Evolutionary conservation across 1,140 invertebrate genomes (phyloP), one percentile per base, ranked within the genome.

Genomic region (Arctopsyche grandis): DNA sequence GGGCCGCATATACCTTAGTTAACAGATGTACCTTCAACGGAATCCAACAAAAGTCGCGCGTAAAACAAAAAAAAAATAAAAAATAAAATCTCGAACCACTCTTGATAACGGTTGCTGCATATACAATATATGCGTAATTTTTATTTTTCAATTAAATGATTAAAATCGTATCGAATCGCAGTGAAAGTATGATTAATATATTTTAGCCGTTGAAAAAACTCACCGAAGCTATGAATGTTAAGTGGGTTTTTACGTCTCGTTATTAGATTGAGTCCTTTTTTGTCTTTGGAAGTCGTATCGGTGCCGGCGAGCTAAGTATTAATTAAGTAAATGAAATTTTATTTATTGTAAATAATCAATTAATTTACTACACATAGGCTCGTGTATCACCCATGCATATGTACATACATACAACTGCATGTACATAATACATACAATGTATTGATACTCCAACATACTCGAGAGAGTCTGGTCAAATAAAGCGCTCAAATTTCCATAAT

Each of bases 1-100:
- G 69, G 48, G 69, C 29, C 74, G 74, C 74, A 76, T 76, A 63
- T 76, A 76, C 74, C 74, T 76, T 77, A 70, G 73, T 75, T 70
- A 79, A 79, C 81, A 82, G 81, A 82, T 82, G 81, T 82, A 79
- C 75, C 60, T 77, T 48, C 73, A 14, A 19, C 76, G n/a, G 46
- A 70, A 66, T 66, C 75, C 46, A 77, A 44, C 38, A 44, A 74
- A 19, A 70, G 56, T 79, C 38, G 21, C 48, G 38, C 56, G 16
- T 44, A 44, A 69, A 4, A 9, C 48, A 44, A 16, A 60, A 60
- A 60, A 60, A 60, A 19, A 19, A 60, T 60, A 12, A 52, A 60
- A 19, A 66, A 66, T 26, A 66, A 26, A 26, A 26, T n/a, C 22
- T 52, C 48, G 5, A 66, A 29, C 12, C 9, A 12, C 63, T 12